Conservation (phyloP, 2,113 vertebrate genomes). For the Pogonocichla stellata region DNA sequence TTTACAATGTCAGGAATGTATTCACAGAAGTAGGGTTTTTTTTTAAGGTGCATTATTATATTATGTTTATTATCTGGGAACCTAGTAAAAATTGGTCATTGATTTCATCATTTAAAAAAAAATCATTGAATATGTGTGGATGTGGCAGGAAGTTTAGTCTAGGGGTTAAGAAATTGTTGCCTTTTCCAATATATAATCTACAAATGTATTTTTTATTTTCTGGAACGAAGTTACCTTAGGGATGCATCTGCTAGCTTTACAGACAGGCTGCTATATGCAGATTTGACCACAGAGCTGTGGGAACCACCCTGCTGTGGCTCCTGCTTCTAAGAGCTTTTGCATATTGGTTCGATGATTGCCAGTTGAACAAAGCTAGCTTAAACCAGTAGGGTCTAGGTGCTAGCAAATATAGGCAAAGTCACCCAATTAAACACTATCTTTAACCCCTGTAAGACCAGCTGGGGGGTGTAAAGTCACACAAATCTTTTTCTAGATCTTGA, state of each 20-base stretch:
- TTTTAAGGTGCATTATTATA: background rate
- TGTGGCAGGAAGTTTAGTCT: background rate
- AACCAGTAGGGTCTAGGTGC: background rate
- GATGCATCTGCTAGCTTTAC: background rate
- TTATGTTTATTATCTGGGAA: background rate
- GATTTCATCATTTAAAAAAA: background rate
- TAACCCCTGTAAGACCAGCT: background rate
- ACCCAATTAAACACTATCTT: background rate
- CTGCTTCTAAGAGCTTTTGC: background rate
- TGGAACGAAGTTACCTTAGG: background rate
- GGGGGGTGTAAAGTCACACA: background rate
- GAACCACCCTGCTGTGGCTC: background rate
- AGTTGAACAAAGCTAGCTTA: background rate
- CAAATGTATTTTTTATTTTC: background rate
- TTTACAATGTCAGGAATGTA: background rate
- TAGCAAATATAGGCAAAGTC: background rate
- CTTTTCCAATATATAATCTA: background rate
- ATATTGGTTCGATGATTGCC: background rate
- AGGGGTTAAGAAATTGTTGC: background rate
- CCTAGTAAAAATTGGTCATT: background rate
- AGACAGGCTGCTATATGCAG: background rate
- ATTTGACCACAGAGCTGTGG: background rate
- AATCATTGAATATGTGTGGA: accelerated
- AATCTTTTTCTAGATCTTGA: background rate
- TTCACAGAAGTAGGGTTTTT: background rate